Percentiles rank a stretch among this genome's conserved stretches.
Conservation (phyloP, 2,888 invertebrate genomes). For the Apamea monoglypha region DNA sequence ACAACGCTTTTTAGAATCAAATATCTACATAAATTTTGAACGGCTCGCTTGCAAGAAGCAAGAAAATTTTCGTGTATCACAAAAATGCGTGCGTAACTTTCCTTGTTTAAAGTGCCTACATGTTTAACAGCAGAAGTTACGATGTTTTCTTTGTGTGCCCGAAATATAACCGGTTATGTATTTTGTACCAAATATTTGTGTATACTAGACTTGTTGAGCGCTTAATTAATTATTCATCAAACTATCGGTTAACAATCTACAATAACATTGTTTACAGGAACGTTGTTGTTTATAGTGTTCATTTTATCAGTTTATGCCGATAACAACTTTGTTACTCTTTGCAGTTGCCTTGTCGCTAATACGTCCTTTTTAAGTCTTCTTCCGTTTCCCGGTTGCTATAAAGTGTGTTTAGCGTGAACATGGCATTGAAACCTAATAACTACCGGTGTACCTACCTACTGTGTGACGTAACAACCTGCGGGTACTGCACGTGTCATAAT, state of each 20-base stretch:
- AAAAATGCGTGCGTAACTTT: slow-evolving; percentile 32
- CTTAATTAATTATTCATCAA: slow-evolving; percentile 37
- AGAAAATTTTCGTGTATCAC: slow-evolving; percentile 28
- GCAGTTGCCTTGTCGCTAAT: slow-evolving; percentile 19
- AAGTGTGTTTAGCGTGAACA: slow-evolving; percentile 21
- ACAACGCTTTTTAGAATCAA: slow-evolving; percentile 56
- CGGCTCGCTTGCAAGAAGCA: slow-evolving; percentile 26
- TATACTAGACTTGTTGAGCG: slow-evolving; percentile 22
- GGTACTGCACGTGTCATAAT: slow-evolving; percentile 42
- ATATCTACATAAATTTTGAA: slow-evolving; percentile 46
- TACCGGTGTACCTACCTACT: not conserved
- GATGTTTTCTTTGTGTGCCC: slow-evolving; percentile 45
- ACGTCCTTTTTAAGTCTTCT: slow-evolving; percentile 46
- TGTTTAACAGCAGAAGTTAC: slow-evolving; percentile 39
- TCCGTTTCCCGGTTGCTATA: slow-evolving; percentile 38
- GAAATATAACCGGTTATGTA: slow-evolving; percentile 24
- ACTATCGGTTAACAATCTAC: slow-evolving; percentile 29
- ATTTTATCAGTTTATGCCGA: slow-evolving; percentile 1
- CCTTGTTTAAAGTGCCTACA: slow-evolving; percentile 34
- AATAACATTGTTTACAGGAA: slow-evolving; percentile 17
- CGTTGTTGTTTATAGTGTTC: slow-evolving; percentile 8
- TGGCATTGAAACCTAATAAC: slow-evolving; percentile 42
- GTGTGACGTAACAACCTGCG: slow-evolving; percentile 35
- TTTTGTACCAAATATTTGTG: slow-evolving; percentile 35
- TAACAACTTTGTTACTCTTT: slow-evolving; percentile 22